Evolutionary conservation across 2,797 vertebrate species (phyloP).

Genomic region (Dendrocincla fuliginosa): DNA sequence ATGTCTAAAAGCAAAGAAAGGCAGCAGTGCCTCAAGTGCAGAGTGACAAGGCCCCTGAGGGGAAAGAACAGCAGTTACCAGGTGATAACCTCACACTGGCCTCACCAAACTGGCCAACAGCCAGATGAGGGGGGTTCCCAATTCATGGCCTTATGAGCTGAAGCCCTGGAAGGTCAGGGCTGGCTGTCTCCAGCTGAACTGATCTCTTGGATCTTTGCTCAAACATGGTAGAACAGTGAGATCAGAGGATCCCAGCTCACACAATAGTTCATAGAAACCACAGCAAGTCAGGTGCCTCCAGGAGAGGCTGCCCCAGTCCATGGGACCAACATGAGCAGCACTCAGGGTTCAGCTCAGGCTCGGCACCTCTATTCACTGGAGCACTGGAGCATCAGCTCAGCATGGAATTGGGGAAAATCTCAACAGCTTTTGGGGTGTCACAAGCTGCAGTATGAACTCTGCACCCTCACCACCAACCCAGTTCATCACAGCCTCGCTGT

Average conservation of each 20-base stretch:
- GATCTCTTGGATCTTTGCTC: not conserved
- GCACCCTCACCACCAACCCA: not conserved
- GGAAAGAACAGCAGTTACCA: not conserved
- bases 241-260: not conserved
- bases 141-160: rapidly evolving
- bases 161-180: not conserved
- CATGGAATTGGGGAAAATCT: not conserved
- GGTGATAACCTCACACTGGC: not conserved
- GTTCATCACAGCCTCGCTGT: not conserved
- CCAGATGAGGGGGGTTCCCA: rapidly evolving
- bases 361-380: not conserved
- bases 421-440: not conserved
- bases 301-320: not conserved
- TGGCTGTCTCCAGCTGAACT: not conserved
- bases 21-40: not conserved
- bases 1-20: not conserved
- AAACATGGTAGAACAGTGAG: not conserved
- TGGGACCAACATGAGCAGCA: not conserved
- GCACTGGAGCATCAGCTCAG: not conserved
- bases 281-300: not conserved
- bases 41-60: not conserved
- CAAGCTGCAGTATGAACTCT: not conserved
- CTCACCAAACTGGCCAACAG: not conserved
- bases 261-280: rapidly evolving
- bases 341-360: not conserved